Evolutionary conservation across 2,888 invertebrate species (phyloP).

Genomic region (Oligia strigilis): DNA sequence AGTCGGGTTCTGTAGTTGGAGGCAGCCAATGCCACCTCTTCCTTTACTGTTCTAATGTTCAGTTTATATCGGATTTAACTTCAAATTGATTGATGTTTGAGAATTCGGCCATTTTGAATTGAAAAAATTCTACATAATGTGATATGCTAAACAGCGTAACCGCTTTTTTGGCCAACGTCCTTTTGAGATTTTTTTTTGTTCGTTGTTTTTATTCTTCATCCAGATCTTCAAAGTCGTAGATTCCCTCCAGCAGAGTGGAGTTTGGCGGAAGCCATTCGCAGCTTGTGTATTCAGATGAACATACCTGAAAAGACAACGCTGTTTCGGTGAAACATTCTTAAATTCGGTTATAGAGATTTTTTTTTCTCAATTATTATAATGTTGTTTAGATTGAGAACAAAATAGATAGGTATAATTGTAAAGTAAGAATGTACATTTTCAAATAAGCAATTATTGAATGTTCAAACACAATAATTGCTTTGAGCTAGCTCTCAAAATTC

Average conservation of each 20-base stretch:
- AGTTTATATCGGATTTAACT: too few species aligned
- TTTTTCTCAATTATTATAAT: not conserved
- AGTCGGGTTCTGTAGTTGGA: too few species aligned
- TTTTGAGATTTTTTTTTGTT: not conserved
- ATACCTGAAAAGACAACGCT: slow-evolving; percentile 68
- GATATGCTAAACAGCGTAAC: not conserved
- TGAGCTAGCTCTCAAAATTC: not conserved
- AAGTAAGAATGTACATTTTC: not conserved
- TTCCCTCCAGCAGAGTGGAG: slow-evolving; percentile 86
- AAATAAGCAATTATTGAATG: not conserved
- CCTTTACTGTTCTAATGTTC: too few species aligned
- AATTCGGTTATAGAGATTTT: not conserved
- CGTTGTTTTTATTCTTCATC: slow-evolving; percentile 54
- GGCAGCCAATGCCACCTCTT: too few species aligned
- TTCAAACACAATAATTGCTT: not conserved
- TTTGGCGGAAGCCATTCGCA: slow-evolving; percentile 92
- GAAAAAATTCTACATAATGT: not conserved
- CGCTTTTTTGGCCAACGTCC: not conserved
- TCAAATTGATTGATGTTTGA: not conserved
- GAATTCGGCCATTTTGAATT: not conserved
- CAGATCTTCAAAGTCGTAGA: slow-evolving; percentile 67
- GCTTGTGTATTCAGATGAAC: slow-evolving; percentile 80
- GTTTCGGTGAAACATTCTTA: not conserved
- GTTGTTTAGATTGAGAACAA: not conserved
- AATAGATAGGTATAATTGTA: not conserved